Conservation (phyloP, 2,888 invertebrate genomes). For the Orthosia incerta region DNA sequence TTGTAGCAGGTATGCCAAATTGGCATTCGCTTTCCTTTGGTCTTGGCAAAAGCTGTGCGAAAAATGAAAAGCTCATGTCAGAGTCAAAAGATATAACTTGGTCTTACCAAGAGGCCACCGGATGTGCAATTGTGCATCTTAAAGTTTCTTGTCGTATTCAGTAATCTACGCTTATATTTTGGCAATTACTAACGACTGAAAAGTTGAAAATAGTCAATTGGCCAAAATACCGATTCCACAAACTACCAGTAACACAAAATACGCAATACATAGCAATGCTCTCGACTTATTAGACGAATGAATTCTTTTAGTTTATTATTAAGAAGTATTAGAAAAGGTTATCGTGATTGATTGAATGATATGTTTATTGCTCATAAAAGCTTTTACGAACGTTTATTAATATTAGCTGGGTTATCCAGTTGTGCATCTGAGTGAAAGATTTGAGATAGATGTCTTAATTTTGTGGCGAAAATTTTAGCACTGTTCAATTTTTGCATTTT, state of each 20-base stretch:
- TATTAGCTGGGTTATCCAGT: constrained; percentile 36
- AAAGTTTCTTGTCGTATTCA: too few species aligned
- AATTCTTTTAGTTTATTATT: constrained; percentile 75
- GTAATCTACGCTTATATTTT: too few species aligned
- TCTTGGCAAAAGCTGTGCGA: too few species aligned
- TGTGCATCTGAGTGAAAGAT: constrained; percentile 32
- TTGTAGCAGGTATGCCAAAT: too few species aligned
- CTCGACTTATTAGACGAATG: constrained; percentile 67
- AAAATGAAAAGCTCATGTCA: too few species aligned
- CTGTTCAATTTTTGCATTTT: neutral
- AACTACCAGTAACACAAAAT: constrained; percentile 16
- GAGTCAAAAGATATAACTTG: too few species aligned
- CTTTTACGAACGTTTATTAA: constrained; percentile 53
- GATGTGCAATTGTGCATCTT: too few species aligned
- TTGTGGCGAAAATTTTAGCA: constrained; percentile 3
- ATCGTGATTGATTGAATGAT: constrained; percentile 71
- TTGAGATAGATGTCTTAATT: constrained; percentile 16
- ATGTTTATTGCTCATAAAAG: constrained; percentile 55
- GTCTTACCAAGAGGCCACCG: too few species aligned
- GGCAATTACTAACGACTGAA: too few species aligned
- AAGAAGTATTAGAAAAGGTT: constrained; percentile 76
- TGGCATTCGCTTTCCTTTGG: too few species aligned
- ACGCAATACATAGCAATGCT: constrained; percentile 72
- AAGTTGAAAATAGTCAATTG: constrained; percentile 10
- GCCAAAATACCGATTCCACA: neutral